Base-by-base conservation (phyloP, 2,113 vertebrate species). In the Promerops cafer region DNA sequence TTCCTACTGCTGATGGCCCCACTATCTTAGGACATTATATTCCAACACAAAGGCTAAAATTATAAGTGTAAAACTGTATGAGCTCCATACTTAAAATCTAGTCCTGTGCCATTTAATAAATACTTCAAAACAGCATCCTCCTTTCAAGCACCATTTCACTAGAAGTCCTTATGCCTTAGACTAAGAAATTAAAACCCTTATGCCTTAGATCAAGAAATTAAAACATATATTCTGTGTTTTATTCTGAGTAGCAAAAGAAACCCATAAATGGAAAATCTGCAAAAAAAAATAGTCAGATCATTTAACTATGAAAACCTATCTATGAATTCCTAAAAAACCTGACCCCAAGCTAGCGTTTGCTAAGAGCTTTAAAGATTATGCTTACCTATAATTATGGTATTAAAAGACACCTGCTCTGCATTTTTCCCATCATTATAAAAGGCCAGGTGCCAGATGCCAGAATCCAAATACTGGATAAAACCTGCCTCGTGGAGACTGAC, bases 351-450 rank as follows among this genome's bases (percentile, higher is more conserved):
- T 8, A 30, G 72, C 0, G 3, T 66, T 72, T 66, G 30, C 52
- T 74, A 87, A 75, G 69, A 69, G n/a, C 52, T 80, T 64, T 37
- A 45, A 92, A 87, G 60, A 86, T 23, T 10, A 31, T 54, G 82
- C 99, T 96, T 98, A 99, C 99, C 99, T 97, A 99, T 99, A 83
- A 99, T 97, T 79, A 99, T 99, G 93, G 99, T 99, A 97, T 99
- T 99, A 87, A 99, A 99, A 83, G 99, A 99, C 97, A 99, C 99
- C 3, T 98, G 97, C 94, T 99, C 99, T 14, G 98, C 50, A n/a
- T 97, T 99, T 61, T 99, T 99, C 42, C 99, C 99, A 27, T 99
- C 99, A 4, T 99, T 99, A 90, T 99, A 99, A 97, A 99, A 99
- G 37, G 99, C 99, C 97, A 99, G 97, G 93, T 99, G 99, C 99